Evolutionary conservation across 1,140 invertebrate genomes (phyloP), one percentile per base, ranked within the genome.

Genomic region (Plutomurus gul): DNA sequence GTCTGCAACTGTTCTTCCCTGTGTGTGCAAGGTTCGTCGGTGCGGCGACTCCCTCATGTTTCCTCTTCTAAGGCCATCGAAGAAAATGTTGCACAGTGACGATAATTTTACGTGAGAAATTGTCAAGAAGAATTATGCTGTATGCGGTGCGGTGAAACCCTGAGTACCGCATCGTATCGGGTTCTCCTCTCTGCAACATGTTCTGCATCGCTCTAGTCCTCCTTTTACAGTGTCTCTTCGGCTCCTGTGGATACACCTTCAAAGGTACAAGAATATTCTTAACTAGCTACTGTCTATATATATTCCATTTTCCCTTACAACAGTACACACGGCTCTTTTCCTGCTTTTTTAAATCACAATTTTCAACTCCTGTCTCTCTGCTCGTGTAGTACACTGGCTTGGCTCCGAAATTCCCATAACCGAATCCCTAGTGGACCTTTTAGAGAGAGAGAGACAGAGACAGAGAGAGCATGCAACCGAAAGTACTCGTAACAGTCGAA

Each of bases 201-300:
- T 80, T 83, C 82, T 83, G 82, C 82, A 83, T 81, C 72, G 80
- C 80, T 76, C 80, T 83, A 56, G 72, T 83, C 75, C 82, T 83
- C 77, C 80, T 83, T 37, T 80, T 83, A 78, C 80, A 83, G 60
- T 82, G 80, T 83, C 82, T 83, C 78, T 83, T 83, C 71, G 80
- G 80, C 72, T 81, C 80, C 78, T 83, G 73, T 40, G 82, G 82
- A 75, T 83, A 83, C 78, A 83, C 80, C 51, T 83, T 81, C 76
- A 83, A 80, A 83, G 82, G 82, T 83, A 65, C 56, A n/a, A 81
- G 78, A 10, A 22, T 30, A 71, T 25, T 75, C 27, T 13, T 30
- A 30, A 11, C 30, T 1, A n/a, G n/a, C n/a, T n/a, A n/a, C n/a
- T n/a, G n/a, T n/a, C n/a, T n/a, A n/a, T n/a, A n/a, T n/a, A n/a